Evolutionary conservation across 2,797 vertebrate genomes (phyloP), one percentile per base, ranked within the genome.

Genomic region (Denticeps clupeoides): DNA sequence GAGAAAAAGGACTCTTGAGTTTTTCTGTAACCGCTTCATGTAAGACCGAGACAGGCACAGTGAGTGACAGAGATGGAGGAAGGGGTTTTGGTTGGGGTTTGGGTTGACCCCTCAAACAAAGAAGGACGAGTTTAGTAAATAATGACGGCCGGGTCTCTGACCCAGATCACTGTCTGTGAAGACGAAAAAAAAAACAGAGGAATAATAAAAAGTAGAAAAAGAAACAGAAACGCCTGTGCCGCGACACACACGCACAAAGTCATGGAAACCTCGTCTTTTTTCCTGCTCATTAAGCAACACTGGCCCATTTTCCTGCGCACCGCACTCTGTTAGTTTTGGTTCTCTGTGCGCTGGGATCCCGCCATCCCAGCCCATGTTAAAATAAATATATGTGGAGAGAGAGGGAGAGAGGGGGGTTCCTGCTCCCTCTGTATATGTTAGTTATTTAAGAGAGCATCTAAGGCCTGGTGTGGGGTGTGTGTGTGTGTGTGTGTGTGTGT

Each of bases 341-440:
- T 68, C 67, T 65, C 67, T 33, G 41, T 4, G 41, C 40, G 9
- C 41, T 47, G 53, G 63, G 33, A 19, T 59, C 41, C 53, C 26
- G 42, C 56, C 49, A 33, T 54, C 53, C 13, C 52, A 56, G 26
- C 48, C 46, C 51, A 61, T 42, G 46, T 63, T 76, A 63, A 70
- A 74, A 78, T 73, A 82, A 79, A 80, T 69, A 77, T 41, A 70
- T 46, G 58, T 57, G 50, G 31, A 49, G 42, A 15, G 13, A 21
- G 16, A n/a, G 16, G 5, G 28, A 21, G 26, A n/a, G 23, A 19
- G 3, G 23, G 11, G 18, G 28, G 16, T 40, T 46, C 27, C 35
- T 26, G 48, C 15, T 12, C 5, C 37, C 27, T 23, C 42, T 24
- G 41, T n/a, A n/a, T 37, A 44, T 47, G 51, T 41, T 54, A 33